Evolutionary conservation across 2,888 invertebrate genomes (phyloP).

Genomic region (Polydrusus tereticollis): DNA sequence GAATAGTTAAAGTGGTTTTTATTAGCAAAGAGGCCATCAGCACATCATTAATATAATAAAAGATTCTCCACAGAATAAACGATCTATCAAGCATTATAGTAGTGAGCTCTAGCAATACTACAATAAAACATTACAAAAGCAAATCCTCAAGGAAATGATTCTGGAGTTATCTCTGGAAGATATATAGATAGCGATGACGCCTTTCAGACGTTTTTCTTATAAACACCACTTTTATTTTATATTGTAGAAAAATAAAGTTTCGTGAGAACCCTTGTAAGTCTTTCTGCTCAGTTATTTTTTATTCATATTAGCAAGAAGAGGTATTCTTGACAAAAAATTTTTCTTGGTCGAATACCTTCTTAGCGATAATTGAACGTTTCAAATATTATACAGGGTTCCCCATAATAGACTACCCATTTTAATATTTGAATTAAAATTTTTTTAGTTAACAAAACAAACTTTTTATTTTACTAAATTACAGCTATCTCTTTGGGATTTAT

Average conservation of each 20-base stretch:
- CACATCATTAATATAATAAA: conserved; percentile 4
- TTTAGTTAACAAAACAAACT: no score
- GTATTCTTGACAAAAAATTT: no score
- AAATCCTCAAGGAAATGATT: conserved; percentile 1
- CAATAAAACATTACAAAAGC: background rate
- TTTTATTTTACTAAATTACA: no score
- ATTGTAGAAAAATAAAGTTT: background rate
- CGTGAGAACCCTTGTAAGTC: no score
- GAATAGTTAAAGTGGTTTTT: background rate
- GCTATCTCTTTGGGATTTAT: no score
- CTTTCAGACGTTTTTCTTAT: background rate
- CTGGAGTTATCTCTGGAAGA: background rate
- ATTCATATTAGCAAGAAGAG: no score
- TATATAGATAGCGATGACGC: background rate
- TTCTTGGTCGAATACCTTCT: no score
- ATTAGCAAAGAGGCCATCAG: background rate
- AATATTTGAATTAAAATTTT: no score
- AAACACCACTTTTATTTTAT: background rate
- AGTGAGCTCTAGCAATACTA: background rate
- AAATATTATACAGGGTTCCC: no score
- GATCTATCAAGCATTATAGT: background rate
- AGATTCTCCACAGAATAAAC: background rate
- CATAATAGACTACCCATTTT: no score
- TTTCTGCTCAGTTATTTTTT: no score
- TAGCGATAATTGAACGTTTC: no score